Base-by-base conservation (phyloP, 2,888 invertebrate species). In the Drosophila prolongata region DNA sequence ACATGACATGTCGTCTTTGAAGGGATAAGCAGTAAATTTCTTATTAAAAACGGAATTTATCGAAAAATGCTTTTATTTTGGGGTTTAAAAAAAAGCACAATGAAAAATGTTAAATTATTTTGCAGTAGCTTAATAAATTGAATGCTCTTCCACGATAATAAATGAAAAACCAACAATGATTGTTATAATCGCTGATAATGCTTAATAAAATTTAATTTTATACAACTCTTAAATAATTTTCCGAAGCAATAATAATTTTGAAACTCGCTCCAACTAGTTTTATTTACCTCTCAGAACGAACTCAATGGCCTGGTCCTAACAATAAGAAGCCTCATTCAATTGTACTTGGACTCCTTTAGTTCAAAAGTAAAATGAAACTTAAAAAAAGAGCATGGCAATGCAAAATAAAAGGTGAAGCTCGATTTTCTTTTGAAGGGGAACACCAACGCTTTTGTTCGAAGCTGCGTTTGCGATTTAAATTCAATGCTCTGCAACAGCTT, bases 11-110 rank as follows among this genome's bases (percentile, higher is more conserved):
- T 34, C 14, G 30, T 54, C 38, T 30, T 16, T 58, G 54, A 40
- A n/a, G 30, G 58, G 55, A 58, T 58, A 58, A 58, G 35, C 55
- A 40, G 16, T 16, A 16, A 47, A 34, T 34, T 47, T 24, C 19
- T 46, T 55, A 24, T 55, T 35, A 43, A 43, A 34, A 10, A 10
- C 11, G 16, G 2, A 27, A 40, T n/a, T 55, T 16, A n/a, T 30
- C 11, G 16, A 8, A 3, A 40, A 24, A n/a, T 34, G 9, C 3
- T 19, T 16, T 46, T 27, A 30, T 30, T 30, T 47, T 47, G 14
- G 14, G 16, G 14, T 14, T 30, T 30, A 8, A 30, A 3, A 10
- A 46, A 27, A 27, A n/a, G 3, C 1, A n/a, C 13, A 13, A 13
- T 1, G 5, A 37, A 13, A 37, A 11, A 37, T 37, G 13, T 37